Evolutionary conservation across 2,888 invertebrate genomes (phyloP).

Genomic region (Fragum fragum): DNA sequence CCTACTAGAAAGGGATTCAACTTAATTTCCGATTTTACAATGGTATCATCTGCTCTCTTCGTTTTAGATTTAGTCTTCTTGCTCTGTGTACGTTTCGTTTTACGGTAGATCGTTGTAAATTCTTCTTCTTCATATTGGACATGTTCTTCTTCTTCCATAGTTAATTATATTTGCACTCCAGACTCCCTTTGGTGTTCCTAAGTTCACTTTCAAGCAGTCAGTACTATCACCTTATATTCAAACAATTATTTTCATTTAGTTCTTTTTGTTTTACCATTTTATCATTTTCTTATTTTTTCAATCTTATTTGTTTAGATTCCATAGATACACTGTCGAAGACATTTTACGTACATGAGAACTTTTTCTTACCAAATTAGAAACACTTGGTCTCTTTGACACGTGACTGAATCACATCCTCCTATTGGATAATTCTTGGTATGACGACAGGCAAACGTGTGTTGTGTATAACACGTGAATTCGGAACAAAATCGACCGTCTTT

Average conservation of each 20-base stretch:
- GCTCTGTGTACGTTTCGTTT: slow-evolving; percentile 52
- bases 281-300: not conserved
- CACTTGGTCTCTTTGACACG: not conserved
- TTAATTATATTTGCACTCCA: too few species aligned
- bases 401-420: not conserved
- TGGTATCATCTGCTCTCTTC: not conserved
- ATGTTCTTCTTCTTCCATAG: slow-evolving; percentile 51
- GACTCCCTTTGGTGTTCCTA: too few species aligned
- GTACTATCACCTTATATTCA: too few species aligned
- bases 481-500: not conserved
- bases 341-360: not conserved
- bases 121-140: slow-evolving; percentile 53
- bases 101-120: slow-evolving; percentile 47
- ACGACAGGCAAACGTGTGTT: not conserved
- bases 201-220: too few species aligned
- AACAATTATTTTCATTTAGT: too few species aligned
- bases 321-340: not conserved
- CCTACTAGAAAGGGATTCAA: slow-evolving; percentile 60
- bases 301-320: not conserved
- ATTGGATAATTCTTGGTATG: not conserved
- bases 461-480: not conserved
- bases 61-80: slow-evolving; percentile 39
- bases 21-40: slow-evolving; percentile 39
- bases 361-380: not conserved
- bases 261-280: too few species aligned